Conservation (phyloP, 1,140 invertebrate genomes). For the Coptotermes formosanus region DNA sequence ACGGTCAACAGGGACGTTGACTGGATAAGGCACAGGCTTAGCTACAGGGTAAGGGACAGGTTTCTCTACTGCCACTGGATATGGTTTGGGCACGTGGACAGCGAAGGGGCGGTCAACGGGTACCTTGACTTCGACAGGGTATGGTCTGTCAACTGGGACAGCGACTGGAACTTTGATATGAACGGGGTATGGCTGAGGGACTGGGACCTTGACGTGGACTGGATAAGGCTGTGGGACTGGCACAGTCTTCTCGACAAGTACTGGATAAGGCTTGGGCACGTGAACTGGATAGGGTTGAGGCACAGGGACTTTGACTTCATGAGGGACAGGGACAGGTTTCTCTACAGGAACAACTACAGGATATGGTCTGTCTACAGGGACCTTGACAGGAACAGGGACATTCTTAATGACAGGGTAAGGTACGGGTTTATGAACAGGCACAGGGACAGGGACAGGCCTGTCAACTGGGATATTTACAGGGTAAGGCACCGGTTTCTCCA, state of each 20-base stretch:
- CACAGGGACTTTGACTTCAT: not conserved
- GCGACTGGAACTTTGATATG: not conserved
- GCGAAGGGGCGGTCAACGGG: conserved; percentile 29
- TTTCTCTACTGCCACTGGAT: conserved; percentile 19
- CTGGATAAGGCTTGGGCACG: not conserved
- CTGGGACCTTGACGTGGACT: conserved; percentile 19
- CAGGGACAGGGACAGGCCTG: not conserved
- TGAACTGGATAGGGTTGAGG: not conserved
- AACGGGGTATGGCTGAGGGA: conserved; percentile 6
- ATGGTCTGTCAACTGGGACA: conserved; percentile 26
- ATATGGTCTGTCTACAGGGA: conserved; percentile 12
- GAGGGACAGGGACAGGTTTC: not conserved
- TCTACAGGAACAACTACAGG: not conserved
- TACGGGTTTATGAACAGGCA: conserved; percentile 18
- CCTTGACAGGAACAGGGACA: not conserved
- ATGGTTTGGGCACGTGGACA: conserved; percentile 15
- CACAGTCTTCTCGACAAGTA: not conserved
- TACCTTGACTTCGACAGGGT: conserved; percentile 32
- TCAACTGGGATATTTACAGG: conserved; percentile 1
- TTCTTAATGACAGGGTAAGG: conserved; percentile 12
- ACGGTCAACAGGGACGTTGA: conserved; percentile 55
- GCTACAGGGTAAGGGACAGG: conserved; percentile 38
- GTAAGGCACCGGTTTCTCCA: conserved; percentile 17
- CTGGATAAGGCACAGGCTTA: conserved; percentile 42
- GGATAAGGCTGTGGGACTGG: not conserved